phyloP scores from a whole-genome alignment of 2,113 vertebrate species.

The Eurypyga helias region DNA sequence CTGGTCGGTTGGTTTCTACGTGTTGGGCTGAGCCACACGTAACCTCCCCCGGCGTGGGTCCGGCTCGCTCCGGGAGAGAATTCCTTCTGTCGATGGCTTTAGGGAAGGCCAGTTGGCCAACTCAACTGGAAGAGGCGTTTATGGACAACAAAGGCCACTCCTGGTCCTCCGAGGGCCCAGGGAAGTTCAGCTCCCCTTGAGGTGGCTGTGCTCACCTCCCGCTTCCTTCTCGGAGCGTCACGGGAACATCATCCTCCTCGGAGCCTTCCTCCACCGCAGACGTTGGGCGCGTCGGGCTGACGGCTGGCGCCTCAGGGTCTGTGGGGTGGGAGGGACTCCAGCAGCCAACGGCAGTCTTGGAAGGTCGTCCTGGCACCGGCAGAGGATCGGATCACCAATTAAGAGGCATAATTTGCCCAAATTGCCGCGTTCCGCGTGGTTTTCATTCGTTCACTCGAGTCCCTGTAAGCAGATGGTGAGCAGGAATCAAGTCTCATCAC shows the following conservation, averaged over 20 bases:
- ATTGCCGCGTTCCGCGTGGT: fast-evolving
- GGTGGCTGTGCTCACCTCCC: not conserved
- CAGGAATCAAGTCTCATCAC: not conserved
- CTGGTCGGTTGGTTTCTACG: not conserved
- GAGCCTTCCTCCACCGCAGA: not conserved
- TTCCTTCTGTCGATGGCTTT: not conserved
- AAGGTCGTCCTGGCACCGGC: fast-evolving
- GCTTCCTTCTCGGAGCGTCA: not conserved
- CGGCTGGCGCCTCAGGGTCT: not conserved
- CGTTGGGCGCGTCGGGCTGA: too few relatives aligned
- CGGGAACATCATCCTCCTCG: not conserved
- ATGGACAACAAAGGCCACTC: not conserved
- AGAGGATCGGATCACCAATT: not conserved
- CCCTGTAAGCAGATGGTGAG: too few relatives aligned
- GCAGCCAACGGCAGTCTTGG: not conserved
- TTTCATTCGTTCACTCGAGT: not conserved
- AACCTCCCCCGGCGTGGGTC: not conserved
- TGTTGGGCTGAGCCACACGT: not conserved
- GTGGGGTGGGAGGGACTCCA: not conserved
- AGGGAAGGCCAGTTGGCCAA: not conserved
- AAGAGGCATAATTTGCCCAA: not conserved
- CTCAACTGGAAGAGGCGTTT: not conserved
- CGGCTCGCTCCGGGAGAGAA: not conserved
- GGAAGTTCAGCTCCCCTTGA: not conserved
- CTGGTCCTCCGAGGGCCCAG: not conserved